Percentiles rank a stretch among this genome's conserved stretches.
phyloP scores from a whole-genome alignment of 1,140 invertebrate species.

The Leptinotarsa texana region DNA sequence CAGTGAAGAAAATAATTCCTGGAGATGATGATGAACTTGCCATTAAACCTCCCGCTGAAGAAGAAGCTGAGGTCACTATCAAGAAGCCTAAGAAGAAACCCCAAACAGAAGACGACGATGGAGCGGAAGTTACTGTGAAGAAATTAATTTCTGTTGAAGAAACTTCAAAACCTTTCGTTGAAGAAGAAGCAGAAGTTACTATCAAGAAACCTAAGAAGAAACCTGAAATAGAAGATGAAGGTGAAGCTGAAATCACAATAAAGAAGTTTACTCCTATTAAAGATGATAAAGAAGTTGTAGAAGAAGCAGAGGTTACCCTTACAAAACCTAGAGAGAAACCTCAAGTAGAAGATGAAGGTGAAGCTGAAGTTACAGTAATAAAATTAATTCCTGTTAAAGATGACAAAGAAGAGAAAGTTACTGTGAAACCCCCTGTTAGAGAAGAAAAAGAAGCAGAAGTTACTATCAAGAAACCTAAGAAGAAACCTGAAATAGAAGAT shows the following conservation, averaged over 20 bases:
- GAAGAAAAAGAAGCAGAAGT: constrained; percentile 54
- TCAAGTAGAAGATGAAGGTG: constrained; percentile 39
- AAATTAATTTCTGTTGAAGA: constrained; percentile 41
- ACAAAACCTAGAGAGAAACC: constrained; percentile 29
- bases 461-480: constrained; percentile 19
- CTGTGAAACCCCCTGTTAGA: constrained; percentile 19
- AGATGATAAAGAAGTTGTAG: constrained; percentile 25
- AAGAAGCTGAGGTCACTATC: constrained; percentile 54
- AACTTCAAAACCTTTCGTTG: constrained; percentile 36
- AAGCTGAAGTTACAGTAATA: constrained; percentile 45
- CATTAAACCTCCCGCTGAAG: constrained; percentile 31
- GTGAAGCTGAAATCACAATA: constrained; percentile 44
- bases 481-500: neutral
- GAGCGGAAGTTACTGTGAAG: constrained; percentile 65
- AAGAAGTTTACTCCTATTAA: constrained; percentile 36
- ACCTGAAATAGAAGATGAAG: constrained; percentile 41
- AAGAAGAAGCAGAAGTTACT: constrained; percentile 48
- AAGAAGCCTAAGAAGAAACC: constrained; percentile 44
- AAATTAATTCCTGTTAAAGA: constrained; percentile 28
- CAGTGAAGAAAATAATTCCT: constrained; percentile 37
- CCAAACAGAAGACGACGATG: constrained; percentile 54
- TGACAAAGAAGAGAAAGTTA: constrained; percentile 19
- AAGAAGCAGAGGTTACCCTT: constrained; percentile 47
- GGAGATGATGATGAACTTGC: constrained; percentile 12
- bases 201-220: constrained; percentile 30